Base-by-base conservation (phyloP, 1,140 invertebrate species). In the Zaprionus tsacasi region DNA sequence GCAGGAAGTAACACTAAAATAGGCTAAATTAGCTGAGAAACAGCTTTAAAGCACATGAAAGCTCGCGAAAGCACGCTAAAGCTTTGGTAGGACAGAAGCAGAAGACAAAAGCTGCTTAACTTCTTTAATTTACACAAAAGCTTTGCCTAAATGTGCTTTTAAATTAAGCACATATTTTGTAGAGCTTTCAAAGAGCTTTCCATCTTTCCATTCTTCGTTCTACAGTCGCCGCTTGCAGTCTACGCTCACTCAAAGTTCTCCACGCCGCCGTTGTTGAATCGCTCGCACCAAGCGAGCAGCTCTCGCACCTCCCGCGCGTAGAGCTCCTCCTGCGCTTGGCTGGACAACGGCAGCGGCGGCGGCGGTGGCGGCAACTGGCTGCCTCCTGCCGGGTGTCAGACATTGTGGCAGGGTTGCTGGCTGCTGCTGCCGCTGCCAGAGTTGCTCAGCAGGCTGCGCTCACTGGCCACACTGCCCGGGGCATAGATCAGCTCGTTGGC, bases 401-500 rank as follows among this genome's bases (percentile, higher is more conserved):
- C 90, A 85, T 87, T 91, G 74, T 91, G 90, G 57, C 81, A 76
- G 8, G 75, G 67, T 17, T 79, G 79, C 66, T 88, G 72, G 13
- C 79, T 82, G 72, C 89, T 85, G 80, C 68, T 88, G 72, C 87
- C 83, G 52, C 91, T 92, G 35, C 91, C 90, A 25, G 90, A 81
- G 36, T 91, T 92, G 78, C 91, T 92, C 25, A 92, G 25, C 56
- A 92, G 55, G 55, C 91, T 92, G 48, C 91, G 71, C 74, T 92
- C 91, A 38, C 92, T 92, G 58, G 91, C 91, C 64, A 92, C 91
- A 48, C 91, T 92, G 36, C 91, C 83, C 4, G 91, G 92, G 5
- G 92, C 92, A 66, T 92, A 92, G 76, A 92, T 92, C 76, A 92
- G 64, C 43, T 92, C 88, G 27, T 35, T 80, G 43, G 80, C 74